Base-by-base conservation (phyloP, 92 coral and sea anemone genomes). In the Epizoanthus illoricatus region DNA sequence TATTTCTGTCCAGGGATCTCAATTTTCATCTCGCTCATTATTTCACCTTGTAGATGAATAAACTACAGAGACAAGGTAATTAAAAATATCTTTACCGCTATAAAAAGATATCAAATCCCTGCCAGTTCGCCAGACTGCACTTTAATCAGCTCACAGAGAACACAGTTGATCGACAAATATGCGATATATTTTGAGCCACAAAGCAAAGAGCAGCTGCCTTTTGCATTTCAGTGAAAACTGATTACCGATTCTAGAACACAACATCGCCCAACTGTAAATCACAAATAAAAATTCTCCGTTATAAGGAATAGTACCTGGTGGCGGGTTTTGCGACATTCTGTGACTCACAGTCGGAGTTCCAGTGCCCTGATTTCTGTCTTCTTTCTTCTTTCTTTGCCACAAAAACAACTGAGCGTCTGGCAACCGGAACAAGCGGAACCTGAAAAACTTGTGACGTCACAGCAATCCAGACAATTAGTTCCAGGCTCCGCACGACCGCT, bases 131-230 rank as follows among this genome's bases (percentile, higher is more conserved):
- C 21, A 47, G 33, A 8, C 20, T 71, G 58, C 23, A 24, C 9
- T 71, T 45, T 0, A 43, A 45, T 42, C 13, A 71, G 75, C 75
- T 49, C 28, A 71, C 17, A 20, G 60, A 42, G 23, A 39, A 71
- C 59, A 24, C 11, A 45, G 55, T 71, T 43, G 12, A 24, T 19
- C 75, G 75, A 71, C 75, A 67, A 49, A 71, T 42, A 71, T 71
- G 75, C 58, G 49, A 71, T 43, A 24, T 71, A 71, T 71, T 41
- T 43, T 41, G 9, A 55, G 75, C 24, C n/a, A 41, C 54, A 70
- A 70, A 70, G 75, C 75, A 43, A 71, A 43, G 75, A 71, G 75
- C 75, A 71, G 75, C 75, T 71, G 75, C 75, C 74, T 56, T 18
- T 71, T 19, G 57, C 75, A 69, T 71, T 71, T 71, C 75, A 71